These are phyloP conservation scores for Hestina assimilis DNA, from an alignment of 1,140 invertebrate genomes.

Conservation along the genomic window DNA sequence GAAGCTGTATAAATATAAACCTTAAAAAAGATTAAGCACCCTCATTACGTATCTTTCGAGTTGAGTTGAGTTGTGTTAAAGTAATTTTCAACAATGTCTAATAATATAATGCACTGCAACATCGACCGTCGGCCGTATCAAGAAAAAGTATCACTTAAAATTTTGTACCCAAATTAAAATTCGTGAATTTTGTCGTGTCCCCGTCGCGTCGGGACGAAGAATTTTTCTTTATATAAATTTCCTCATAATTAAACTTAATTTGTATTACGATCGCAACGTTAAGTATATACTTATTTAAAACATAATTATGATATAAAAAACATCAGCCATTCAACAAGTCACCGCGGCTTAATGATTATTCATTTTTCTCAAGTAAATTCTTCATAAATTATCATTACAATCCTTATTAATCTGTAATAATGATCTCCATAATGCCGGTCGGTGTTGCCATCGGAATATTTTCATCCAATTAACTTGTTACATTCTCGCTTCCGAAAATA, in stretches of 20 bases:
- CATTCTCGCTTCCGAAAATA: conserved; percentile 74
- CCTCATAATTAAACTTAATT: conserved; percentile 47
- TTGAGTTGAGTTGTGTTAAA: too few relatives aligned
- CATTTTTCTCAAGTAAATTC: conserved; percentile 33
- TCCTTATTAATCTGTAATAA: conserved; percentile 60
- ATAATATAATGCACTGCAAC: conserved; percentile 24
- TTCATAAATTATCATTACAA: conserved; percentile 20
- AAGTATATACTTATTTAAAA: conserved; percentile 30
- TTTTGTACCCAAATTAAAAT: conserved; percentile 70
- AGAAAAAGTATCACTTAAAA: conserved; percentile 63
- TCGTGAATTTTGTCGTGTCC: conserved; percentile 61
- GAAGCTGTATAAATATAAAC: too few relatives aligned
- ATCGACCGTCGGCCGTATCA: conserved; percentile 36
- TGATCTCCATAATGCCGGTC: conserved; percentile 44
- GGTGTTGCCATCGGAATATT: conserved; percentile 56
- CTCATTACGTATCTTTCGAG: too few relatives aligned
- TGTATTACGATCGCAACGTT: conserved; percentile 34
- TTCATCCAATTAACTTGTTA: conserved; percentile 74
- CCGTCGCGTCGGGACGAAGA: conserved; percentile 24
- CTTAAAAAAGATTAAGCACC: too few relatives aligned
- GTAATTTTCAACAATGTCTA: conserved; percentile 8
- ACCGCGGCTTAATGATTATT: conserved; percentile 23
- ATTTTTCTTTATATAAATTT: conserved; percentile 42
- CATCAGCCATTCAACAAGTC: conserved; percentile 6
- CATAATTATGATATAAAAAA: conserved; percentile 31